phyloP scores from a whole-genome alignment of 2,113 vertebrate genomes.

The Apaloderma vittatum region DNA sequence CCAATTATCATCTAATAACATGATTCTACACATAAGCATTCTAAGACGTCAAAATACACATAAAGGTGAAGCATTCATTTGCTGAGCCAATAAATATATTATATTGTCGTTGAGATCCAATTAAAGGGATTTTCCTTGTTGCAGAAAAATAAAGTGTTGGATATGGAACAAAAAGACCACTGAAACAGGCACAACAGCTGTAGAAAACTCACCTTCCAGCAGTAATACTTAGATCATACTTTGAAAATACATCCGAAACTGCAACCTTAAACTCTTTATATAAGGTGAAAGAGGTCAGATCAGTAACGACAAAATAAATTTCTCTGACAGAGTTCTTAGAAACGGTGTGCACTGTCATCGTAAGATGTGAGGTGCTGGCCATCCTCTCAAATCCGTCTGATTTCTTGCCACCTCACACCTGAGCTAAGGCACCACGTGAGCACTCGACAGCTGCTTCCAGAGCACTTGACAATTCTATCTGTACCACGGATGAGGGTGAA shows the following conservation, averaged over 20 bases:
- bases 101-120: neutral
- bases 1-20: constrained; percentile 16
- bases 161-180: neutral
- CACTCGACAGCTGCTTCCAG: neutral
- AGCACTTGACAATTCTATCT: neutral
- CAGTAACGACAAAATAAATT: neutral
- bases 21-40: neutral
- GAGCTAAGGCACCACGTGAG: neutral
- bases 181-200: neutral
- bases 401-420: neutral
- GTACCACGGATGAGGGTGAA: neutral
- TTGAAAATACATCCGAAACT: neutral
- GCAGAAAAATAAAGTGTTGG: neutral
- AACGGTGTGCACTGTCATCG: neutral
- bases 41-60: neutral
- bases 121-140: neutral
- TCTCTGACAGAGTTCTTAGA: neutral
- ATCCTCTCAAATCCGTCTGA: neutral
- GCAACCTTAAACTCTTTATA: neutral
- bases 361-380: neutral
- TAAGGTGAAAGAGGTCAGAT: neutral
- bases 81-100: neutral
- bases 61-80: neutral
- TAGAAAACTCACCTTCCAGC: neutral
- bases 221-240: neutral